phyloP scores from a whole-genome alignment of 2,888 invertebrate species.

The Cataglyphis rosenhaueri region DNA sequence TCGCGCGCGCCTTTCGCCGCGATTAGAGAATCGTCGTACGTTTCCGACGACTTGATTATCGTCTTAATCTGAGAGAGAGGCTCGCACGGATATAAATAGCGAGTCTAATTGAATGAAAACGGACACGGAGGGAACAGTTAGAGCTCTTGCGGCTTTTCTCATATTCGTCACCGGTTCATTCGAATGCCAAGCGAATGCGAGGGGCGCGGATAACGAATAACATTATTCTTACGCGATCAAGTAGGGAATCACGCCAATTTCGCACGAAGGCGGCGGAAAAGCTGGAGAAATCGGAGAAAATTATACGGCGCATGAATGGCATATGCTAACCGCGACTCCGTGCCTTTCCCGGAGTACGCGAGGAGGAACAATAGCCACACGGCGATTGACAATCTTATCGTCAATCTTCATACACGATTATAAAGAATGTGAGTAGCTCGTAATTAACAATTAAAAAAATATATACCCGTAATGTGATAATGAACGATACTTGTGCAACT shows the following conservation, averaged over 20 bases:
- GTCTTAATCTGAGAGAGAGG: slow-evolving; percentile 11
- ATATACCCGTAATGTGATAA: slow-evolving; percentile 21
- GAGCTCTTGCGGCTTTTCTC: slow-evolving; percentile 6
- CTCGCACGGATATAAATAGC: slow-evolving; percentile 35
- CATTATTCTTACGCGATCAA: slow-evolving; percentile 71
- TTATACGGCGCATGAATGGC: not conserved
- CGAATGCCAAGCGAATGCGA: slow-evolving; percentile 58
- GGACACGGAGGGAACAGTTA: slow-evolving; percentile 29
- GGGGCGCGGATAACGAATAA: slow-evolving; percentile 54
- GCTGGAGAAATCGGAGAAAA: slow-evolving; percentile 31
- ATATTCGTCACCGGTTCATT: slow-evolving; percentile 57
- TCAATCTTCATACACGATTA: slow-evolving; percentile 43
- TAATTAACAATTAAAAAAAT: slow-evolving; percentile 64
- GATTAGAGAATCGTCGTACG: slow-evolving; percentile 21
- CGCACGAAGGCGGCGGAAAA: slow-evolving; percentile 56
- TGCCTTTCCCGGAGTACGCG: slow-evolving; percentile 11
- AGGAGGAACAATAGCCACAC: slow-evolving; percentile 58
- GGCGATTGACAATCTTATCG: slow-evolving; percentile 62
- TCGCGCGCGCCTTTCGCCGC: slow-evolving; percentile 13
- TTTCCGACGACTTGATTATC: slow-evolving; percentile 35
- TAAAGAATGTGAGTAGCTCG: slow-evolving; percentile 47
- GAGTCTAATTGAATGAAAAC: slow-evolving; percentile 46
- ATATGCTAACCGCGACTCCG: not conserved
- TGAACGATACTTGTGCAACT: slow-evolving; percentile 10
- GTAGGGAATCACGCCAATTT: slow-evolving; percentile 49